Evolutionary conservation across 2,888 invertebrate genomes (phyloP), one percentile per base, ranked within the genome.

Genomic region (Tillus elongatus): DNA sequence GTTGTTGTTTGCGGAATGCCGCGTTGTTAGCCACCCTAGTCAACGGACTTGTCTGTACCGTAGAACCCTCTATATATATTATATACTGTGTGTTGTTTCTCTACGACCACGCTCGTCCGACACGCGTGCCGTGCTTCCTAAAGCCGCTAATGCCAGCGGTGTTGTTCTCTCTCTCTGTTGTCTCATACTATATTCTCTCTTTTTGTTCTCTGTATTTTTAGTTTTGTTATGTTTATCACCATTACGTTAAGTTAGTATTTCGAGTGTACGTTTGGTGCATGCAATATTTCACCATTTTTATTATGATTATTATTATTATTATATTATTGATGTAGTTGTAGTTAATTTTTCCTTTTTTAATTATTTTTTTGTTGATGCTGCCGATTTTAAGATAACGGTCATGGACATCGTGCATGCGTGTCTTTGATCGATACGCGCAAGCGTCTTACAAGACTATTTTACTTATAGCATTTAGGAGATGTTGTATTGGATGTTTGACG

Each of bases 11-110:
- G 62, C 61, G 63, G 63, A 56, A 58, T 57, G 57, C 61, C 64
- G 63, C 63, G 64, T 64, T 65, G 64, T 65, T 65, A 64, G 63
- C 61, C 62, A 66, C 64, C 63, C 64, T 64, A 66, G 64, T 64
- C 64, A 64, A 54, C 51, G 55, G 57, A 58, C 24, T 19, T 19
- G 24, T 19, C n/a, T n/a, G n/a, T 8, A 19, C 24, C 9, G 13
- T 32, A 32, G 32, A 10, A 8, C 13, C 32, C 13, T 12, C 13
- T 13, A 29, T 29, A 11, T 29, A 29, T 29, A 29, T 9, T n/a
- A n/a, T 8, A 8, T 19, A 19, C n/a, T 19, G 24, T 49, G 44
- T 49, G 43, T 50, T 47, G 41, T 52, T 46, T 45, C 39, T 48
- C 51, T 54, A 54, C 44, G 50, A 50, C 49, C 50, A 54, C 51